A percentile compares a stretch with the other conserved stretches of the same genome.
phyloP scores from a whole-genome alignment of 2,888 invertebrate species.

The Ligdia adustata region DNA sequence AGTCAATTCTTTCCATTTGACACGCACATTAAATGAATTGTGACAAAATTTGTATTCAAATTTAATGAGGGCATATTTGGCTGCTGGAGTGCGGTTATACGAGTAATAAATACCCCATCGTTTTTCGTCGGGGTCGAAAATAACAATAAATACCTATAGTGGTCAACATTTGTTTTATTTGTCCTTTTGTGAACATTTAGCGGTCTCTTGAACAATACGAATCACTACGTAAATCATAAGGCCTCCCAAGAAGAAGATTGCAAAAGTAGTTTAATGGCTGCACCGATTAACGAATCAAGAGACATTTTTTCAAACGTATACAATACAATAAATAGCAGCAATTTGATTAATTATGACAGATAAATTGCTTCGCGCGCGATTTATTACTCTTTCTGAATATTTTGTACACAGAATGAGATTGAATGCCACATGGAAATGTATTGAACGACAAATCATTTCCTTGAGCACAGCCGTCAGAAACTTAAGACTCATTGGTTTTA shows the following conservation, averaged over 20 bases:
- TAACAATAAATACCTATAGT: no score
- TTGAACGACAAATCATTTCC: conserved; percentile 1
- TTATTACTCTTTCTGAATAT: conserved; percentile 1
- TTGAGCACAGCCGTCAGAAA: no score
- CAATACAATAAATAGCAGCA: conserved; percentile 3
- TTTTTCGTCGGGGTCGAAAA: no score
- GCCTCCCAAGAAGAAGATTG: conserved; percentile 12
- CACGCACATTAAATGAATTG: no score
- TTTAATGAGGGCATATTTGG: no score
- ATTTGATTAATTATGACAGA: conserved; percentile 19
- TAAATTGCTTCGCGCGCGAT: conserved; percentile 4
- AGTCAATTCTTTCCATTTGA: no score
- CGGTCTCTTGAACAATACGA: not conserved
- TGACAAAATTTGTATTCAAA: no score
- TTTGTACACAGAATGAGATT: not conserved
- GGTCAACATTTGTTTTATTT: no score
- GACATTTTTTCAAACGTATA: conserved; percentile 18
- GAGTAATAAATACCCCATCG: no score
- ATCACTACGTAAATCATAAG: conserved; percentile 5
- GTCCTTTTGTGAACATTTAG: no score
- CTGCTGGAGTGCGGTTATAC: no score
- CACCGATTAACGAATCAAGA: not conserved
- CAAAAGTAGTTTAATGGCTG: not conserved
- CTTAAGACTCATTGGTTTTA: no score
- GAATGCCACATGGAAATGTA: not conserved